phyloP scores from a whole-genome alignment of 2,797 vertebrate genomes.

The Morelia viridis region DNA sequence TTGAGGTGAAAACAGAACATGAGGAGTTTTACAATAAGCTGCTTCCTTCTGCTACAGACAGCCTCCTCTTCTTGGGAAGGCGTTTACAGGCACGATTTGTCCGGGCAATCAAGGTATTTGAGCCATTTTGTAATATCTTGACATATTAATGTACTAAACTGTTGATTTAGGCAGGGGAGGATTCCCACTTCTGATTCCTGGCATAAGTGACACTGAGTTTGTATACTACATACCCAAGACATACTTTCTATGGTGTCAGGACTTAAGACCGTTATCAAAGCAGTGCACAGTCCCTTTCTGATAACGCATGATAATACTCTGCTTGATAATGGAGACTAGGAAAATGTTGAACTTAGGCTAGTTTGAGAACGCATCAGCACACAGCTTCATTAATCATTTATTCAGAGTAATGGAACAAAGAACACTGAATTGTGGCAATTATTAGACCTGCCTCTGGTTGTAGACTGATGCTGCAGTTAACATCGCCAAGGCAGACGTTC shows the following conservation, averaged over 20 bases:
- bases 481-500: neutral
- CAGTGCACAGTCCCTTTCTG: neutral
- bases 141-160: neutral
- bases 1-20: constrained; percentile 76
- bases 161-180: neutral
- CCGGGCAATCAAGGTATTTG: constrained; percentile 74
- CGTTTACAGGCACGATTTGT: constrained; percentile 76
- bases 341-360: neutral
- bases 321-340: neutral
- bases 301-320: neutral
- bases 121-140: neutral
- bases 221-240: neutral
- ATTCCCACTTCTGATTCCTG: neutral
- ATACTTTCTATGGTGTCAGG: neutral
- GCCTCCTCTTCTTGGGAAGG: constrained; percentile 81
- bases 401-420: neutral
- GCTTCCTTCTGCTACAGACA: constrained; percentile 82
- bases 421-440: neutral
- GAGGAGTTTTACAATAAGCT: constrained; percentile 82
- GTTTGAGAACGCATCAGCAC: neutral
- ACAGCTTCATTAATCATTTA: neutral
- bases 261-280: neutral
- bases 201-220: neutral
- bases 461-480: neutral
- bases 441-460: neutral